phyloP scores from a whole-genome alignment of 1,140 invertebrate species.

The Alviniconcha marisindica region DNA sequence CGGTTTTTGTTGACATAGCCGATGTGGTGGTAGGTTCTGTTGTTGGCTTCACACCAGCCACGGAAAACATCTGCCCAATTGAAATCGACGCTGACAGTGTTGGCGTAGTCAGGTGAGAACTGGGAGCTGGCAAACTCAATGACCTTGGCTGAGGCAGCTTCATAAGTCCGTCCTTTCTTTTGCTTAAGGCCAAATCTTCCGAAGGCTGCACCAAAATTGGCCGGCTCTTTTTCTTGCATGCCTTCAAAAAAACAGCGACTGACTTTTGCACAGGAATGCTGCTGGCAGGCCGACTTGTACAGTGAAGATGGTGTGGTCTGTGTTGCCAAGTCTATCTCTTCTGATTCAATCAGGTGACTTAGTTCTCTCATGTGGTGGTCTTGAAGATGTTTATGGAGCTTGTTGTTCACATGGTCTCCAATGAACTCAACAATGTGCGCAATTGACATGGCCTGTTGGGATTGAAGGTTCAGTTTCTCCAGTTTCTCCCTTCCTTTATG shows the following conservation, averaged over 20 bases:
- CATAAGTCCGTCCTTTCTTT: slow-evolving; percentile 18
- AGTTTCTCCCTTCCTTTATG: too few relatives aligned
- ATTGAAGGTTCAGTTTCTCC: too few relatives aligned
- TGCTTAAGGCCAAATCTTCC: not conserved
- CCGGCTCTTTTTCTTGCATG: not conserved
- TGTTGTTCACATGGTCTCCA: too few relatives aligned
- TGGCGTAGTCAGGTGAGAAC: slow-evolving; percentile 3
- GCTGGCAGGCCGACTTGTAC: slow-evolving; percentile 11
- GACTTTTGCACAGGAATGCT: not conserved
- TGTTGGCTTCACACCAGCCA: not conserved
- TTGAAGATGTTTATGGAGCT: too few relatives aligned
- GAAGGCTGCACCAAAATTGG: not conserved
- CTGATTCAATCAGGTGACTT: too few relatives aligned
- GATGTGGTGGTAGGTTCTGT: not conserved
- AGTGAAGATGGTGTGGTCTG: not conserved
- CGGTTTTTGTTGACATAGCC: slow-evolving; percentile 21
- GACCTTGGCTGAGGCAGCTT: not conserved
- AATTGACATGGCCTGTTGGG: too few relatives aligned
- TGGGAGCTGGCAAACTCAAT: slow-evolving; percentile 1
- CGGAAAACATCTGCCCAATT: not conserved
- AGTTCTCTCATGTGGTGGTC: too few relatives aligned
- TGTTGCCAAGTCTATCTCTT: too few relatives aligned
- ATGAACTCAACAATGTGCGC: too few relatives aligned
- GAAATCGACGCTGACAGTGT: not conserved
- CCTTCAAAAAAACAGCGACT: slow-evolving; percentile 9